Percentiles rank a stretch among this genome's conserved stretches.
Evolutionary conservation across 2,888 invertebrate genomes (phyloP).

Genomic region (Drosophila emarginata): DNA sequence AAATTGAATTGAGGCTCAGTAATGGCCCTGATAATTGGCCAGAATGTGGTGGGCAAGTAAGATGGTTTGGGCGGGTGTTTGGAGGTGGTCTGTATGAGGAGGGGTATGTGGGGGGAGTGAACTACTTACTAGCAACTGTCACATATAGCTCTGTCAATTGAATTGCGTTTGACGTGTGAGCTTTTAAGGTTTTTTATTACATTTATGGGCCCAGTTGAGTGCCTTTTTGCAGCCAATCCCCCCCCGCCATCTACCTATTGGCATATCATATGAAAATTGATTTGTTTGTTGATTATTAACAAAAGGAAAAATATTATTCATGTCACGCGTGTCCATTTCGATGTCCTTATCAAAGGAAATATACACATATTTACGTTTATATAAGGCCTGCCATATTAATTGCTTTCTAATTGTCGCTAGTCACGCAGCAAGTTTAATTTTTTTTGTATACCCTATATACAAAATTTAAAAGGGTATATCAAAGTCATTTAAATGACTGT

Average conservation of each 20-base stretch:
- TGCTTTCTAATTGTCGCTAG: constrained; percentile 64
- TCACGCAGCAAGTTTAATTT: constrained; percentile 48
- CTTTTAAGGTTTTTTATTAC: constrained; percentile 75
- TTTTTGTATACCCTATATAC: too few relatives aligned
- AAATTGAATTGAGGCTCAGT: constrained; percentile 61
- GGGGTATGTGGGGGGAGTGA: not conserved
- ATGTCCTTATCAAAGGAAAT: constrained; percentile 5
- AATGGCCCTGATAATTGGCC: constrained; percentile 46
- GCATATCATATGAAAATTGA: constrained; percentile 65
- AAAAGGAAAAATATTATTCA: constrained; percentile 10
- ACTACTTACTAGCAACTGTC: constrained; percentile 12
- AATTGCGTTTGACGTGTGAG: constrained; percentile 69
- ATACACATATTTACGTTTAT: not conserved
- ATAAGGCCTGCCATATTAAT: constrained; percentile 55
- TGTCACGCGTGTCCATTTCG: constrained; percentile 10
- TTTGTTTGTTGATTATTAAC: constrained; percentile 73
- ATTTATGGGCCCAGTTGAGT: constrained; percentile 56
- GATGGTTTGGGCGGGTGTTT: not conserved
- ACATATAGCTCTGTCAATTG: constrained; percentile 45
- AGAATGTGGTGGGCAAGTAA: constrained; percentile 24
- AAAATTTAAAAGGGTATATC: too few relatives aligned
- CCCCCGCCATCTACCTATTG: not conserved
- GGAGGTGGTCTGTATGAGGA: too few relatives aligned
- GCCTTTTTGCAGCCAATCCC: constrained; percentile 28
- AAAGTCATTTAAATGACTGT: too few relatives aligned